Percentiles rank a stretch among this genome's conserved stretches.
These are phyloP conservation scores for Drosophila pectinifera DNA, from an alignment of 1,140 invertebrate species.

Conservation along the genomic window DNA sequence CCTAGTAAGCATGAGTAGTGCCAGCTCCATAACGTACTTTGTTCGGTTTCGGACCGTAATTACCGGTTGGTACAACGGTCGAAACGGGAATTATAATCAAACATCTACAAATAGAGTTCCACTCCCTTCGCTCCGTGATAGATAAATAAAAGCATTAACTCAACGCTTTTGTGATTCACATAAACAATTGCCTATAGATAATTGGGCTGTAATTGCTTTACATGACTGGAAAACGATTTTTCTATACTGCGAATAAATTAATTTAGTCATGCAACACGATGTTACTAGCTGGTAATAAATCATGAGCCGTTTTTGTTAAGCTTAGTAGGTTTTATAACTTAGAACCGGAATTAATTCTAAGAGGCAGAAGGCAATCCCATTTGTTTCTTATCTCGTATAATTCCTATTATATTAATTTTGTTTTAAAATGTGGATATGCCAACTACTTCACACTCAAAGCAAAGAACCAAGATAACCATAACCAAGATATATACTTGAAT, in stretches of 20 bases:
- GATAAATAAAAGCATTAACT: too few species aligned
- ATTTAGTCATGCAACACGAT: not conserved
- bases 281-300: not conserved
- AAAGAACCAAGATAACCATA: too few species aligned
- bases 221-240: not conserved
- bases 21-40: not conserved
- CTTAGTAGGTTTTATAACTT: not conserved
- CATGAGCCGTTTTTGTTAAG: too few species aligned
- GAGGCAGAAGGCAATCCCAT: too few species aligned
- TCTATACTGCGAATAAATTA: too few species aligned
- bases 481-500: too few species aligned
- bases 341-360: not conserved
- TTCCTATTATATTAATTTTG: too few species aligned
- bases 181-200: slow-evolving; percentile 3
- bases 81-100: not conserved
- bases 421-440: too few species aligned
- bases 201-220: slow-evolving; percentile 1
- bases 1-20: not conserved
- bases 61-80: too few species aligned
- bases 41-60: not conserved
- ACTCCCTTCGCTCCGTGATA: not conserved
- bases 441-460: too few species aligned
- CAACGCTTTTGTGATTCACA: not conserved
- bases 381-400: too few species aligned
- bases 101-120: not conserved